phyloP scores from a whole-genome alignment of 2,797 vertebrate species.

The Morus bassanus region DNA sequence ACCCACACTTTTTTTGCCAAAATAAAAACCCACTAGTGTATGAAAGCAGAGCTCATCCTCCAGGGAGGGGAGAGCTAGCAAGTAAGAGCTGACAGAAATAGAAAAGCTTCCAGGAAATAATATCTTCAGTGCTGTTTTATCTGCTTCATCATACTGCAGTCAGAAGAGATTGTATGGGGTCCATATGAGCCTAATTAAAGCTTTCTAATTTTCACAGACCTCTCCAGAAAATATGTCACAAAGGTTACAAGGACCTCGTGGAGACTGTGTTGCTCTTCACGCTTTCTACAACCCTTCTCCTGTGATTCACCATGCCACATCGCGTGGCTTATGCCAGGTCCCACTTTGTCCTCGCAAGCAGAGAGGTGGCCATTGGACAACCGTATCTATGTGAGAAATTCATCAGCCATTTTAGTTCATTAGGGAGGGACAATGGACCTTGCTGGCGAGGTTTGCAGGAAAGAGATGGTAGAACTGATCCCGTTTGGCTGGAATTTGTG shows the following conservation, averaged over 20 bases:
- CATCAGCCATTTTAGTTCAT: accelerated
- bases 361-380: neutral
- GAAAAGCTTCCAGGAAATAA: slow-evolving; percentile 53
- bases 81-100: slow-evolving; percentile 55
- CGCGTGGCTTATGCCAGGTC: neutral
- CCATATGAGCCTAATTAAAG: slow-evolving; percentile 3
- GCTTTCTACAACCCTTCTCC: neutral
- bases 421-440: neutral
- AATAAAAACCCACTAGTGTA: slow-evolving; percentile 54
- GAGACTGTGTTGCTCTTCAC: neutral
- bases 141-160: slow-evolving; percentile 34
- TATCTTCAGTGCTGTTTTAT: slow-evolving; percentile 28
- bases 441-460: neutral
- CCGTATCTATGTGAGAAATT: neutral
- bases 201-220: neutral
- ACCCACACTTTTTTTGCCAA: slow-evolving; percentile 42
- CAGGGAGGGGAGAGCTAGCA: slow-evolving; percentile 12
- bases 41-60: slow-evolving; percentile 43
- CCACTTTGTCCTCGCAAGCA: neutral
- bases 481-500: neutral
- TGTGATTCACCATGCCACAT: neutral
- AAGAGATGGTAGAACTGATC: neutral
- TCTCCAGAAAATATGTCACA: neutral
- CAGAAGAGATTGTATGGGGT: neutral
- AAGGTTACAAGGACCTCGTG: accelerated